Conservation (phyloP, 2,797 vertebrate species). For the Sebastes itinus region DNA sequence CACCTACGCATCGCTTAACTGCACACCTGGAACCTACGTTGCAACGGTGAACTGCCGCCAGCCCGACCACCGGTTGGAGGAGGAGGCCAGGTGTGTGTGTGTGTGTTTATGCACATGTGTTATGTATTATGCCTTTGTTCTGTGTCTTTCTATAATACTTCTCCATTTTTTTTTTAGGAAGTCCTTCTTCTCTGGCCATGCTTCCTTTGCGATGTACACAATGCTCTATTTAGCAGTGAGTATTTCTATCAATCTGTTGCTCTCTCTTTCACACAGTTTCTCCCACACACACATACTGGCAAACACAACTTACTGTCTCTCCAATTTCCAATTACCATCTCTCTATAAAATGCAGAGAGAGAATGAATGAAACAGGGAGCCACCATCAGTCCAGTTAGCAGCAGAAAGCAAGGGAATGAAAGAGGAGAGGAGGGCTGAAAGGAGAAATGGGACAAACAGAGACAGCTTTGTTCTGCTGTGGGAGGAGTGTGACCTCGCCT, state of each 20-base stretch:
- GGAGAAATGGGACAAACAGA: slow-evolving; percentile 69
- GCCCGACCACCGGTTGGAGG: slow-evolving; percentile 42
- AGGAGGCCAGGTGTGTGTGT: slow-evolving; percentile 73
- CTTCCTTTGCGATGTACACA: slow-evolving; percentile 80
- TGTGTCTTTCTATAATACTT: slow-evolving; percentile 15
- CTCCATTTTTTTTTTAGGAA: slow-evolving; percentile 72
- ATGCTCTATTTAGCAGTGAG: slow-evolving; percentile 82
- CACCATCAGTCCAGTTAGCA: slow-evolving; percentile 54
- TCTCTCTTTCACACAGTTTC: not conserved
- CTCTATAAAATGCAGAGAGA: slow-evolving; percentile 13
- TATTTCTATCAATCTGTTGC: slow-evolving; percentile 21
- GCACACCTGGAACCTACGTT: slow-evolving; percentile 68
- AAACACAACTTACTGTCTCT: slow-evolving; percentile 23
- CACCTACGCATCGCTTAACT: slow-evolving; percentile 66
- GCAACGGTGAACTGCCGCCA: slow-evolving; percentile 67
- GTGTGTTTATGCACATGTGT: not conserved
- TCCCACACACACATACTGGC: not conserved
- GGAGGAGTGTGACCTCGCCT: slow-evolving; percentile 72
- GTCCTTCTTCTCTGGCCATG: slow-evolving; percentile 81
- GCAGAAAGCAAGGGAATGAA: slow-evolving; percentile 37
- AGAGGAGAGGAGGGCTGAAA: slow-evolving; percentile 36
- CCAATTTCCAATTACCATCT: slow-evolving; percentile 45
- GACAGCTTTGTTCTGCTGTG: slow-evolving; percentile 71
- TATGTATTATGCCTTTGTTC: not conserved
- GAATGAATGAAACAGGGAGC: slow-evolving; percentile 27